Evolutionary conservation across 2,888 invertebrate genomes (phyloP).

Genomic region (Tachystola acroxantha): DNA sequence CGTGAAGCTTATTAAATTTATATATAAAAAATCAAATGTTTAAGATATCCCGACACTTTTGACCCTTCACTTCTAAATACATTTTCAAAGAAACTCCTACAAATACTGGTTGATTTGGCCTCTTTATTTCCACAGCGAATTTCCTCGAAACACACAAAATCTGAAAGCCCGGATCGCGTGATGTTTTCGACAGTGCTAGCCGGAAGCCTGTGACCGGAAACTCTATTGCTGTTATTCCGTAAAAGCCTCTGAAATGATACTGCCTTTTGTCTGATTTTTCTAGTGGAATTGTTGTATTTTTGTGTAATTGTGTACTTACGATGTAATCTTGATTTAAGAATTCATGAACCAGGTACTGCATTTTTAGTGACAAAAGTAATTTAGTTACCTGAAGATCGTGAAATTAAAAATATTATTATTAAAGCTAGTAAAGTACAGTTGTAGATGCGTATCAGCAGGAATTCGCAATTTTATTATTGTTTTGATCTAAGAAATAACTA

Average conservation of each 20-base stretch:
- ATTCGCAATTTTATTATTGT: too few relatives aligned
- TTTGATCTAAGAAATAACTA: too few relatives aligned
- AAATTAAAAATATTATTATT: too few relatives aligned
- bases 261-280: slow-evolving; percentile 23
- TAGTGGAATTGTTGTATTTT: too few relatives aligned
- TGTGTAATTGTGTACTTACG: background rate
- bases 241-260: slow-evolving; percentile 32
- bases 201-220: slow-evolving; percentile 49
- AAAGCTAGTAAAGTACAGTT: too few relatives aligned
- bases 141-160: background rate
- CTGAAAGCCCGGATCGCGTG: slow-evolving; percentile 35
- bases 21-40: too few relatives aligned
- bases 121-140: background rate
- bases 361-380: background rate
- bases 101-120: too few relatives aligned
- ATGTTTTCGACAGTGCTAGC: slow-evolving; percentile 29
- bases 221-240: slow-evolving; percentile 36
- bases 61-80: too few relatives aligned
- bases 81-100: too few relatives aligned
- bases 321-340: background rate
- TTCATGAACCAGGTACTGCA: background rate
- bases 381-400: background rate
- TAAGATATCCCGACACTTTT: too few relatives aligned
- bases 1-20: too few relatives aligned
- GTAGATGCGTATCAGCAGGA: too few relatives aligned